phyloP scores from a whole-genome alignment of 2,797 vertebrate genomes.

The Cossypha heuglini region DNA sequence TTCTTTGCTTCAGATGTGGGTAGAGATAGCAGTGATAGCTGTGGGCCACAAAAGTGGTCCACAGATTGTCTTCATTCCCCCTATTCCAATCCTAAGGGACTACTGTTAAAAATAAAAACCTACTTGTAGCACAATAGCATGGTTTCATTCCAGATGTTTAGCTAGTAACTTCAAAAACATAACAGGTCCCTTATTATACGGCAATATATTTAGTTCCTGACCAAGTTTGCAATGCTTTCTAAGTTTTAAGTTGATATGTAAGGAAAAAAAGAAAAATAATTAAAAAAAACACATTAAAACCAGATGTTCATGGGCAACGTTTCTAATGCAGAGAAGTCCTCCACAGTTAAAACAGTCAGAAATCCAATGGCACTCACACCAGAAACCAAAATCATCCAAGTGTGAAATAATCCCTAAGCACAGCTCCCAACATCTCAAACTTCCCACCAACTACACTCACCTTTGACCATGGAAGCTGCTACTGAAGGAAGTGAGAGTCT shows the following conservation, averaged over 20 bases:
- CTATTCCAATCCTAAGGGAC: not conserved
- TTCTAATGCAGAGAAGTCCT: not conserved
- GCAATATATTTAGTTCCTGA: not conserved
- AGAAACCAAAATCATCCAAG: not conserved
- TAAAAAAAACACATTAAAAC: not conserved
- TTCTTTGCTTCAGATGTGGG: not conserved
- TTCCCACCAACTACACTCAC: not conserved
- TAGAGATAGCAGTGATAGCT: not conserved
- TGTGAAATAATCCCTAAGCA: not conserved
- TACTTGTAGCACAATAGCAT: not conserved
- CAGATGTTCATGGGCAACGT: not conserved
- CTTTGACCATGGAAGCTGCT: not conserved
- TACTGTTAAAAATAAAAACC: not conserved
- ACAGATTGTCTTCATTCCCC: not conserved
- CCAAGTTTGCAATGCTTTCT: not conserved
- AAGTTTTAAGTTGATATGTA: not conserved
- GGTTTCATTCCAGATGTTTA: not conserved
- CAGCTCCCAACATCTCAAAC: not conserved
- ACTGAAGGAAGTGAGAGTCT: not conserved
- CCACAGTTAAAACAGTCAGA: not conserved
- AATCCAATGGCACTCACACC: not conserved
- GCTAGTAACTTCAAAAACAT: not conserved
- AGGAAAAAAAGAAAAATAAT: not conserved
- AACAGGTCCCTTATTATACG: not conserved
- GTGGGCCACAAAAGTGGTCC: not conserved